These are phyloP conservation scores for Alloscopus bannaensis DNA, from an alignment of 2,888 invertebrate genomes.

Conservation along the genomic window DNA sequence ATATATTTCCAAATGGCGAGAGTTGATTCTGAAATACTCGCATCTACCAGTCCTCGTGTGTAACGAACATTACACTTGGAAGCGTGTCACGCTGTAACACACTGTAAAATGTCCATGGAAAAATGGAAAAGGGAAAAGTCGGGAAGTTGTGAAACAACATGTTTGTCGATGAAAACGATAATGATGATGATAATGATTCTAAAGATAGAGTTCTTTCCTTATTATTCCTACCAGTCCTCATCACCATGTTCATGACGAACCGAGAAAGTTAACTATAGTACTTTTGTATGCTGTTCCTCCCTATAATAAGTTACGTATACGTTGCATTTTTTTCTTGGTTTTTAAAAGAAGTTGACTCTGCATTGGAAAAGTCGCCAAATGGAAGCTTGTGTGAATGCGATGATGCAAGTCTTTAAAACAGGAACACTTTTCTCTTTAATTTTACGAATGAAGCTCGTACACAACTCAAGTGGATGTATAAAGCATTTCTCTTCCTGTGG, in stretches of 20 bases:
- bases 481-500: not conserved
- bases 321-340: no score
- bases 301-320: no score
- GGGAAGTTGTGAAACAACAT: slow-evolving; percentile 49
- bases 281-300: no score
- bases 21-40: no score
- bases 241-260: slow-evolving; percentile 45
- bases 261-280: slow-evolving; percentile 32
- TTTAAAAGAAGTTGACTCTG: no score
- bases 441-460: slow-evolving; percentile 43
- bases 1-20: slow-evolving; percentile 47
- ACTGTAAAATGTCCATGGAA: slow-evolving; percentile 1
- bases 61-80: no score
- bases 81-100: no score
- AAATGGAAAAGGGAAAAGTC: slow-evolving; percentile 44
- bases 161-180: slow-evolving; percentile 59
- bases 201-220: slow-evolving; percentile 58
- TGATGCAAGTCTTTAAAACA: slow-evolving; percentile 18
- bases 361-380: not conserved
- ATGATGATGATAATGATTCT: slow-evolving; percentile 56
- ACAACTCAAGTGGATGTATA: slow-evolving; percentile 17
- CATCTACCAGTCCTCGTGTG: no score
- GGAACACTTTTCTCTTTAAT: slow-evolving; percentile 22
- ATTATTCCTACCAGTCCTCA: slow-evolving; percentile 42
- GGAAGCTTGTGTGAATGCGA: slow-evolving; percentile 19